Percentiles rank a stretch among this genome's conserved stretches.
Conservation (phyloP, 1,140 invertebrate species). For the Batillaria attramentaria region DNA sequence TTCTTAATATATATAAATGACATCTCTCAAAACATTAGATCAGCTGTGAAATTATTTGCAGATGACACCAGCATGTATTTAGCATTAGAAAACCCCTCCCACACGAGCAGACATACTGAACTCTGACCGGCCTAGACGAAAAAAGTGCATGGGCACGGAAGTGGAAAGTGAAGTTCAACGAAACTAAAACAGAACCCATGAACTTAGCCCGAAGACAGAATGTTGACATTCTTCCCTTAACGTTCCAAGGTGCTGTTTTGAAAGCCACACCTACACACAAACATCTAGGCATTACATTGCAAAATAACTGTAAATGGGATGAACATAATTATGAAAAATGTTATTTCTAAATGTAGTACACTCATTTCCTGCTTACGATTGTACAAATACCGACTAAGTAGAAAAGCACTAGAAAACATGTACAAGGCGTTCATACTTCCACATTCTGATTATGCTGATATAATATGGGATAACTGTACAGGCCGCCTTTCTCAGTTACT, state of each 20-base stretch:
- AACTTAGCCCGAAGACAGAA: neutral
- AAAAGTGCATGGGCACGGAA: neutral
- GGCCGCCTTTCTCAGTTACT: neutral
- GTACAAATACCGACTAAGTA: neutral
- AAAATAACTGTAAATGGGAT: slow-evolving; percentile 6
- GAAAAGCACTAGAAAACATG: slow-evolving; percentile 10
- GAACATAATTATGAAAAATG: neutral
- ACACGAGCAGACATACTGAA: neutral
- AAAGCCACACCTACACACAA: neutral
- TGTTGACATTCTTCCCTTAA: neutral
- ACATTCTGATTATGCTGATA: slow-evolving; percentile 13
- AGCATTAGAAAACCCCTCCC: neutral
- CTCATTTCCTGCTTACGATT: neutral
- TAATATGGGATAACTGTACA: slow-evolving; percentile 19
- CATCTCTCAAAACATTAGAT: neutral
- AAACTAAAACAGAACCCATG: neutral
- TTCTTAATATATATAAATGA: slow-evolving; percentile 6
- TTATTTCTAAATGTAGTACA: neutral
- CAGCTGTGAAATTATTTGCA: neutral
- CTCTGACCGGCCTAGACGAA: neutral
- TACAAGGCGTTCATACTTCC: slow-evolving; percentile 18
- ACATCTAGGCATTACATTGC: neutral
- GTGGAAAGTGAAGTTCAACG: slow-evolving; percentile 1
- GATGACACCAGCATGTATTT: slow-evolving; percentile 12
- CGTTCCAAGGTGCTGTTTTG: neutral